Conservation (phyloP, 2,888 invertebrate genomes). For the Microctonus hyperodae region DNA sequence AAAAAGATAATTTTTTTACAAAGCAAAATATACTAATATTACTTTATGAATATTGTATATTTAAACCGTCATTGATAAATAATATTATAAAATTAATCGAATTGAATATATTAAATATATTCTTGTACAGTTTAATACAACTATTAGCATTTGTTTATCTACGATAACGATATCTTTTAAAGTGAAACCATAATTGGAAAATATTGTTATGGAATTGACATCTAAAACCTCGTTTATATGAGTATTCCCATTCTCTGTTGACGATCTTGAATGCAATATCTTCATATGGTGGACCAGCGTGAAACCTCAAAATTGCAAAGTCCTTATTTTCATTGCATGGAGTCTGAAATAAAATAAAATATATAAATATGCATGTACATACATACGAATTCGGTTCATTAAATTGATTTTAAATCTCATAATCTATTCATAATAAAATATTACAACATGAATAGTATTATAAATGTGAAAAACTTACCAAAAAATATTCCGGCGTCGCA, state of each 20-base stretch:
- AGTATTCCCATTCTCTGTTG: conserved; percentile 99
- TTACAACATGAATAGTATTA: no score
- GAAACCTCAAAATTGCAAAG: conserved; percentile 93
- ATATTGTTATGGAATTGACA: conserved; percentile 99
- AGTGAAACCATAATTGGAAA: conserved; percentile 99
- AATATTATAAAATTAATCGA: background rate
- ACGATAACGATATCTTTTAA: conserved; percentile 96
- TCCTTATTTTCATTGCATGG: conserved; percentile 91
- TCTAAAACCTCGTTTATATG: conserved; percentile 96
- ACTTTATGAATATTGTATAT: background rate
- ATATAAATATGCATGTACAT: no score
- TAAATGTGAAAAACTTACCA: conserved; percentile 71
- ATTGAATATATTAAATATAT: conserved; percentile 23
- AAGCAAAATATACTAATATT: no score
- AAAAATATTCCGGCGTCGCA: conserved; percentile 90
- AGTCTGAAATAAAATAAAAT: conserved; percentile 69
- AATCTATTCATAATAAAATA: no score
- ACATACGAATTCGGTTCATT: background rate
- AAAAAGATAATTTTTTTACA: no score
- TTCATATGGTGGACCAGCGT: conserved; percentile 99
- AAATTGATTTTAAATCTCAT: no score
- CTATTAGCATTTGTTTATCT: conserved; percentile 64
- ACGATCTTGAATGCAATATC: conserved; percentile 99
- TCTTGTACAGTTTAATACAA: conserved; percentile 31
- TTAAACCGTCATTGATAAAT: background rate